Evolutionary conservation across 2,113 vertebrate species (phyloP), one percentile per base, ranked within the genome.

Genomic region (Lathamus discolor): DNA sequence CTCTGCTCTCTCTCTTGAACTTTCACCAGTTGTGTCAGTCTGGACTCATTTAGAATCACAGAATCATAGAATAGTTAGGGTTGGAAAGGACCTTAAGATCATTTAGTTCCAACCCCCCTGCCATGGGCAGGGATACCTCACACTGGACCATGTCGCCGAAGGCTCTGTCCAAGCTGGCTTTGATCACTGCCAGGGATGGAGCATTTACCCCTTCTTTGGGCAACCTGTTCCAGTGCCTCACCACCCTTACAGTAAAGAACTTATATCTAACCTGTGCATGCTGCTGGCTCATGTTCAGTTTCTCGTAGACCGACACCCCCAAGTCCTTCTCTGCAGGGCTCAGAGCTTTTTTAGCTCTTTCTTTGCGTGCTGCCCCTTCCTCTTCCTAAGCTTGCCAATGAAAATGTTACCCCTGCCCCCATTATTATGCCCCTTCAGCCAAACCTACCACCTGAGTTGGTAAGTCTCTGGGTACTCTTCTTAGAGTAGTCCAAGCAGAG

Each of bases 1-100:
- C 22, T 44, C 31, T 75, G 41, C 17, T 51, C 17, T 51, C n/a
- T 70, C 27, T 37, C 69, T 79, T 48, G 8, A 24, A 79, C 27
- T 20, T 83, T 79, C 59, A 46, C 29, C 0, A 0, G 0, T 54
- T 2, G 1, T 62, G 37, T 52, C 67, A 62, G 12, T 2, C 16
- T 37, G 49, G 70, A 57, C 67, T 27, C 11, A 18, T 61, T 59
- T 35, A 59, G 13, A 59, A 59, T 59, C 57, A 59, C 20, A 59
- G 55, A 59, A n/a, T 59, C 57, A 35, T 23, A 59, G 13, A 59
- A 35, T 10, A 35, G 22, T 35, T 23, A 24, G 7, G 22, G 57
- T n/a, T 59, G 20, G 22, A 59, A 59, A 35, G 57, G 20, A 59
- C 57, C 33, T 59, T 35, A 59, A n/a, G 57, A 59, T 59, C 33